Conservation (phyloP, 23 tunicate species). For the Trididemnum clinides region DNA sequence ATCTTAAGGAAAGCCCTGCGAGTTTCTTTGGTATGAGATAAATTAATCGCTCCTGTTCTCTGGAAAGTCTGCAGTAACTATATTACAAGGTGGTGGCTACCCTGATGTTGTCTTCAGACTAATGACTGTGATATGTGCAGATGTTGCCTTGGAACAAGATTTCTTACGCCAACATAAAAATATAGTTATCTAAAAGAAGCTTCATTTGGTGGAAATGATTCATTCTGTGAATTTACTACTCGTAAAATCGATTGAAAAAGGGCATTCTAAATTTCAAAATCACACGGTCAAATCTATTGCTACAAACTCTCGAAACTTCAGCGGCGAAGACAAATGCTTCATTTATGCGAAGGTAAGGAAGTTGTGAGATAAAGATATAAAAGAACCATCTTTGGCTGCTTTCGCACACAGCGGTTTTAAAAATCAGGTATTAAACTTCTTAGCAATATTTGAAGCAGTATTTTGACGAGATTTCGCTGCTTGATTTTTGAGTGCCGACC, state of each 20-base stretch:
- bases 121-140: neutral
- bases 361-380: neutral
- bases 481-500: no score
- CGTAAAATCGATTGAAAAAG: neutral
- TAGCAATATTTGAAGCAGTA: no score
- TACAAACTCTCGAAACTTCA: neutral
- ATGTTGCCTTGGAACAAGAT: neutral
- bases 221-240: neutral
- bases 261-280: neutral
- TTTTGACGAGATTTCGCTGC: no score
- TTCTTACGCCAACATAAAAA: neutral
- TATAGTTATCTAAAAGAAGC: neutral
- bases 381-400: neutral
- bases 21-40: neutral
- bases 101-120: neutral
- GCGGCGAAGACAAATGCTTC: neutral
- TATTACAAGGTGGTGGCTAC: neutral
- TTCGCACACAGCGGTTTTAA: no score
- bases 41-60: neutral
- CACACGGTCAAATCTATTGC: neutral
- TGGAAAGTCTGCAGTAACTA: neutral
- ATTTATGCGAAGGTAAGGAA: neutral
- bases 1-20: neutral
- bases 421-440: no score
- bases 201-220: neutral